These are phyloP conservation scores for Lasiommata megera DNA, from an alignment of 2,888 invertebrate genomes.

Conservation along the genomic window DNA sequence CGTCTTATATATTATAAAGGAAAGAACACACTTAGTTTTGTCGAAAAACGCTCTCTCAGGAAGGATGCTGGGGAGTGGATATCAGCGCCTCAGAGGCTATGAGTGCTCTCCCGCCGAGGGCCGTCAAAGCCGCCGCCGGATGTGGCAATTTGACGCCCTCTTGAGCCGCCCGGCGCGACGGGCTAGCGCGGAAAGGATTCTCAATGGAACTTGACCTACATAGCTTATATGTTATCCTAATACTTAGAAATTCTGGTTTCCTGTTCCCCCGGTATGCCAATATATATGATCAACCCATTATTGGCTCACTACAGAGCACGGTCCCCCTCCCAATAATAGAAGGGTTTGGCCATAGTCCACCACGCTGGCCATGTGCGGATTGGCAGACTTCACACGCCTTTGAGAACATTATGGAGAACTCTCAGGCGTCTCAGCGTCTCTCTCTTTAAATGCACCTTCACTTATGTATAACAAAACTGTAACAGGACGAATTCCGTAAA, in stretches of 20 bases:
- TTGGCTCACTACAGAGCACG: too few species aligned
- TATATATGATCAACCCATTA: background rate
- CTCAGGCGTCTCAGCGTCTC: too few species aligned
- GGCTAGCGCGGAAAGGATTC: constrained; percentile 22
- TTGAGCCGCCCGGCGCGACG: constrained; percentile 31
- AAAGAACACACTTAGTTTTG: constrained; percentile 7
- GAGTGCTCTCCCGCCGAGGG: constrained; percentile 41
- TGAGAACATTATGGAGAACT: too few species aligned
- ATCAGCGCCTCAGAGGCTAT: constrained; percentile 33
- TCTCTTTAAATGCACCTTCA: too few species aligned
- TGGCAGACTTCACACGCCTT: too few species aligned
- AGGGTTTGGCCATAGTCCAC: too few species aligned
- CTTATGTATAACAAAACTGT: too few species aligned
- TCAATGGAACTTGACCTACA: constrained; percentile 37
- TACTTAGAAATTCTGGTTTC: too few species aligned
- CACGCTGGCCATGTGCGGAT: too few species aligned
- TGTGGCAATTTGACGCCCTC: constrained; percentile 44
- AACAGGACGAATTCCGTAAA: too few species aligned
- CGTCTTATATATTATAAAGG: background rate
- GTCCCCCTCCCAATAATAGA: too few species aligned
- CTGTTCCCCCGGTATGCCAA: too few species aligned
- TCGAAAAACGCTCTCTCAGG: constrained; percentile 22
- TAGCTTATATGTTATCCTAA: background rate
- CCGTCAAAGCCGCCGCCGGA: constrained; percentile 43
- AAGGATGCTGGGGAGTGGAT: constrained; percentile 29